phyloP scores from a whole-genome alignment of 2,888 invertebrate genomes.

The Mimas tiliae region DNA sequence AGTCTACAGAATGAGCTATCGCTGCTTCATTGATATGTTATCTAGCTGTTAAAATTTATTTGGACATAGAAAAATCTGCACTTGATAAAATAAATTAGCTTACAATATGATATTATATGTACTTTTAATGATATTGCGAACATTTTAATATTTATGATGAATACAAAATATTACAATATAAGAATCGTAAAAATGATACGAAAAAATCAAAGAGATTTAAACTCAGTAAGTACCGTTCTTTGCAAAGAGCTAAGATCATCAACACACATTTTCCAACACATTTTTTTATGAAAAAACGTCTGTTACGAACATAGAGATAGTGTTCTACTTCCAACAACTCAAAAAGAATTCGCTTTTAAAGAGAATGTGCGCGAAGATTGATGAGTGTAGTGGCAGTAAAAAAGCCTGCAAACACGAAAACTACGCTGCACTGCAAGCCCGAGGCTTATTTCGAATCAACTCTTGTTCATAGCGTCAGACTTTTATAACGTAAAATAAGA shows the following conservation, averaged over 20 bases:
- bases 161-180: too few species aligned
- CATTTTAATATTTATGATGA: too few species aligned
- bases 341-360: slow-evolving; percentile 9
- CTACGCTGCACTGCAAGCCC: not conserved
- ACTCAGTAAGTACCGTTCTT: not conserved
- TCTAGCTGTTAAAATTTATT: too few species aligned
- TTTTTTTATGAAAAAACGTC: not conserved
- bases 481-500: slow-evolving; percentile 4
- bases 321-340: not conserved
- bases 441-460: not conserved
- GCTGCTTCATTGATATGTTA: too few species aligned
- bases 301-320: not conserved
- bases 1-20: too few species aligned
- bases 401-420: slow-evolving; percentile 14
- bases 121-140: too few species aligned
- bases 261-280: not conserved
- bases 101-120: too few species aligned
- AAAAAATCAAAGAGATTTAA: not conserved
- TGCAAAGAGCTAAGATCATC: not conserved
- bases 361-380: slow-evolving; percentile 18
- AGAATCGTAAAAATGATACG: not conserved
- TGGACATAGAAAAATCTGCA: too few species aligned
- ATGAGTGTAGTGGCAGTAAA: slow-evolving; percentile 5
- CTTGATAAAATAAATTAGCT: too few species aligned
- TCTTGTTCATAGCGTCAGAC: not conserved